Evolutionary conservation across 2,888 invertebrate species (phyloP).

Genomic region (Monochamus alternatus): DNA sequence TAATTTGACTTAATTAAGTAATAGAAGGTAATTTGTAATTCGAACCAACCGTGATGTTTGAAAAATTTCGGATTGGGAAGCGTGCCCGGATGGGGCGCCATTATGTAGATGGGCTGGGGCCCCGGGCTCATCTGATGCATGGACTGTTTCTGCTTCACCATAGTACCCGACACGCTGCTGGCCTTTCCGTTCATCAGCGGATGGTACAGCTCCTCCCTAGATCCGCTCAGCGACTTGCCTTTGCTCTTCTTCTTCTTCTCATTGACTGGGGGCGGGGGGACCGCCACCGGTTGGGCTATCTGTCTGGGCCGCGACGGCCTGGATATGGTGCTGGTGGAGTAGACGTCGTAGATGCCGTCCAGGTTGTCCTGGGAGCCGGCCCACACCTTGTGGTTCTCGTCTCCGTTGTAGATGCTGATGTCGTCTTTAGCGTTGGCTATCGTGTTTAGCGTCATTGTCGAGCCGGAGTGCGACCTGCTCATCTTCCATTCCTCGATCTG

Average conservation of each 20-base stretch:
- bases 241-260: constrained; percentile 76
- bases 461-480: constrained; percentile 73
- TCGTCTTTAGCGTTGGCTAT: constrained; percentile 80
- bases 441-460: constrained; percentile 77
- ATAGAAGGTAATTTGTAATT: neutral
- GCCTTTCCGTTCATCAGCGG: constrained; percentile 74
- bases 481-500: constrained; percentile 75
- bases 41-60: constrained; percentile 69
- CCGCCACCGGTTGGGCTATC: constrained; percentile 84
- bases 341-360: constrained; percentile 82
- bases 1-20: neutral
- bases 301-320: constrained; percentile 86
- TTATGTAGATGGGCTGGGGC: constrained; percentile 69
- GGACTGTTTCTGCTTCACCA: constrained; percentile 69
- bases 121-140: constrained; percentile 61
- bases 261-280: constrained; percentile 84
- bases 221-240: constrained; percentile 68
- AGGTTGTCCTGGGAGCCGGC: constrained; percentile 85
- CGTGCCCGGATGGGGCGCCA: constrained; percentile 67
- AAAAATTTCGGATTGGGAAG: constrained; percentile 70
- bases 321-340: constrained; percentile 75
- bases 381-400: constrained; percentile 95
- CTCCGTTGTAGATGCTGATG: constrained; percentile 89
- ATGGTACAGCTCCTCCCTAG: constrained; percentile 74
- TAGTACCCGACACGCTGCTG: constrained; percentile 68